Base-by-base conservation (phyloP, 35 echinoderm and acorn worm genomes). In the Ophioderma brevispina region DNA sequence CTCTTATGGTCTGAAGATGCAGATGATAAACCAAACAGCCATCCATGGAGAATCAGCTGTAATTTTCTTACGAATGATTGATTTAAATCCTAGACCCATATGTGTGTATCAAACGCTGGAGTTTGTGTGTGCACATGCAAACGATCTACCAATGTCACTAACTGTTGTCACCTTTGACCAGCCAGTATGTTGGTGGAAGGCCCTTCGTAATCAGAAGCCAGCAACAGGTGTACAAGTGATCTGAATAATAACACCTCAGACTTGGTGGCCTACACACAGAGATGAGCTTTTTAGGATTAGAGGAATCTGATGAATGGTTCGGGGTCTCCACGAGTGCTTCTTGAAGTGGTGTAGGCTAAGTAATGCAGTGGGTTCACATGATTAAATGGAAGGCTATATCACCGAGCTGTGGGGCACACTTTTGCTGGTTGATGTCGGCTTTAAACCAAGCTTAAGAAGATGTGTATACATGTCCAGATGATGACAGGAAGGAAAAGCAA, bases 161-260 rank as follows among this genome's bases (percentile, higher is more conserved):
- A 90, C 32, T n/a, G n/a, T 96, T 8, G 17, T 92, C n/a, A 92
- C 90, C 41, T 89, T 89, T 80, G 88, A 95, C 56, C 94, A 95
- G 43, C 94, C 94, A 33, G 37, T 91, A 0, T n/a, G n/a, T n/a
- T 92, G 52, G 56, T 91, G 89, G 94, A 92, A 95, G 64, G 84
- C 94, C 33, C 5, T 86, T 56, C 33, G 82, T 91, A 40, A 87
- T 37, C 76, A 87, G 55, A 76, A 46, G 41, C 4, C 5, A 46
- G 5, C 41, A 46, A 4, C n/a, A n/a, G n/a, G n/a, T n/a, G 41
- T 46, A 17, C 4, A 4, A 46, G 41, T 46, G 41, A 25, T 70
- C 23, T 70, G 59, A 1, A 70, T 25, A 70, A 70, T 15, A 6
- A 15, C 28, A 25, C n/a, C 23, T 25, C n/a, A 8, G n/a, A 70